These are phyloP conservation scores for Capitella teleta DNA, from an alignment of 1,140 invertebrate genomes.

Conservation along the genomic window DNA sequence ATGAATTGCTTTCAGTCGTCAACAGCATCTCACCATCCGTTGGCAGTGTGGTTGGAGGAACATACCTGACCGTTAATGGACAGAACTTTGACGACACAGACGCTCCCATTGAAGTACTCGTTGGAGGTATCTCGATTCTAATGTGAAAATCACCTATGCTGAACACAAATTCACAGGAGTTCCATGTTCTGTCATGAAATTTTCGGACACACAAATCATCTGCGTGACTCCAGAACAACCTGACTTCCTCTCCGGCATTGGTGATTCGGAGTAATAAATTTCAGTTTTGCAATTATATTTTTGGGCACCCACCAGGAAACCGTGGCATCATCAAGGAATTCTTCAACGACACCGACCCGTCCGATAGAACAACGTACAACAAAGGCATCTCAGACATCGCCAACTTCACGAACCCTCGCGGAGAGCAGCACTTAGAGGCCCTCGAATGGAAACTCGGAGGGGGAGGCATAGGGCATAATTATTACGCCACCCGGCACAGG, in stretches of 20 bases:
- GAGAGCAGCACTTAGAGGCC: neutral
- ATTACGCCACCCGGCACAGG: neutral
- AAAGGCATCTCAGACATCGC: too few species aligned
- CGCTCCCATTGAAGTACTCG: constrained; percentile 16
- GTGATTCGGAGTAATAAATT: neutral
- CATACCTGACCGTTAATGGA: constrained; percentile 24
- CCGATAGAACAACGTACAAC: too few species aligned
- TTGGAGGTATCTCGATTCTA: constrained; percentile 10
- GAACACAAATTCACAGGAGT: too few species aligned
- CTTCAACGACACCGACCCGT: neutral
- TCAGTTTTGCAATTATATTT: neutral
- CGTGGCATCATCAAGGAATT: neutral
- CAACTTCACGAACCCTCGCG: neutral
- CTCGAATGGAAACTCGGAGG: neutral
- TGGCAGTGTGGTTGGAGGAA: constrained; percentile 30
- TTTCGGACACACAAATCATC: neutral
- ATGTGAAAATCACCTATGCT: neutral
- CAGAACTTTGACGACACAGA: constrained; percentile 20
- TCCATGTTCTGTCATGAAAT: neutral
- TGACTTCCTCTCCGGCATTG: neutral
- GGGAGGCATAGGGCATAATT: neutral
- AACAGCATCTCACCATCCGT: constrained; percentile 14
- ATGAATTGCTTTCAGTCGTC: constrained; percentile 5
- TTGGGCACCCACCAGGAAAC: neutral
- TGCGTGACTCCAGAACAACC: too few species aligned